Evolutionary conservation across 2,113 vertebrate species (phyloP).

Genomic region (Amphilophus citrinellus): DNA sequence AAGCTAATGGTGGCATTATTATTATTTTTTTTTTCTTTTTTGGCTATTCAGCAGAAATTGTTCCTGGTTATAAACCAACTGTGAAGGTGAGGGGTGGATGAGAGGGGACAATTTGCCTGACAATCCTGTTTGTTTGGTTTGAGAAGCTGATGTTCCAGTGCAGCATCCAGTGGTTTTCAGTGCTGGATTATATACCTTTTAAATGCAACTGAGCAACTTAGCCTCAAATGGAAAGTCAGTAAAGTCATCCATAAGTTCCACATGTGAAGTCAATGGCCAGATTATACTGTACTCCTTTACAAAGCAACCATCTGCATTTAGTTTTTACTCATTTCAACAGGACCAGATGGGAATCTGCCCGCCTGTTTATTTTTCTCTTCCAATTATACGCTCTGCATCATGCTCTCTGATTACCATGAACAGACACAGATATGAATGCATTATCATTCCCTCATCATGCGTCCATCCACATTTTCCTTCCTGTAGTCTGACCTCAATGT

Average conservation of each 20-base stretch:
- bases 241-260: neutral
- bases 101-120: neutral
- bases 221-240: neutral
- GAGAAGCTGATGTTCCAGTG: neutral
- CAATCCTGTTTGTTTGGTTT: neutral
- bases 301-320: conserved; percentile 47
- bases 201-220: neutral
- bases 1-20: neutral
- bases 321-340: conserved; percentile 45
- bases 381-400: conserved; percentile 44
- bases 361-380: conserved; percentile 48
- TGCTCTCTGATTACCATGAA: conserved; percentile 13
- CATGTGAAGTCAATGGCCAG: conserved; percentile 31
- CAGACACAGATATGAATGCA: conserved; percentile 5
- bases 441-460: neutral
- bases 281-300: conserved; percentile 33
- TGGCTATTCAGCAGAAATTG: neutral
- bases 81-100: neutral
- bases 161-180: neutral
- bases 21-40: neutral
- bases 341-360: conserved; percentile 65
- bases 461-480: neutral
- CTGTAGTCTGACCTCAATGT: conserved; percentile 25
- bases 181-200: neutral
- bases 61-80: neutral